Conservation (phyloP, 1,140 invertebrate species). For the Mylabris phalerata region DNA sequence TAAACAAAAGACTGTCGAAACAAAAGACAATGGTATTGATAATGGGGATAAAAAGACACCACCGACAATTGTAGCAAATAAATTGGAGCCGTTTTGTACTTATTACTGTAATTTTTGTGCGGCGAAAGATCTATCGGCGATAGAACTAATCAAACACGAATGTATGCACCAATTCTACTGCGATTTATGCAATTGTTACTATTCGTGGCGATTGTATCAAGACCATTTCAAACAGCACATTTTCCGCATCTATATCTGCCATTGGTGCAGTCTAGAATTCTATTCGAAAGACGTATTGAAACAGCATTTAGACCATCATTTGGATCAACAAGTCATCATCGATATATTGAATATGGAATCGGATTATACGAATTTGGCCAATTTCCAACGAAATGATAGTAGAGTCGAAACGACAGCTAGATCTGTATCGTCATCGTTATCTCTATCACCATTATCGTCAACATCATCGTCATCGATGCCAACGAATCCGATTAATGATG, state of each 20-base stretch:
- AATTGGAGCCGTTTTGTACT: too few species aligned
- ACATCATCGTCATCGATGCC: neutral
- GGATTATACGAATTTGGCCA: constrained; percentile 1
- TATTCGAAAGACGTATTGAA: neutral
- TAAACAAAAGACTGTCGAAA: too few species aligned
- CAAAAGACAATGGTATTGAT: too few species aligned
- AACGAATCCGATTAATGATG: neutral
- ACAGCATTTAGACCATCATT: constrained; percentile 1
- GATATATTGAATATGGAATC: constrained; percentile 5
- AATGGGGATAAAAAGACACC: too few species aligned
- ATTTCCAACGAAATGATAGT: neutral
- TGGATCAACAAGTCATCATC: constrained; percentile 6
- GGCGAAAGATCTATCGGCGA: neutral
- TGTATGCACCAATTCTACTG: constrained; percentile 1
- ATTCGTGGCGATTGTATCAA: neutral
- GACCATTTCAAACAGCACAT: constrained; percentile 1
- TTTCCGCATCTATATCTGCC: neutral
- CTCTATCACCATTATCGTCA: too few species aligned
- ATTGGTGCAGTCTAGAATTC: constrained; percentile 4
- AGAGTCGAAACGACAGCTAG: too few species aligned
- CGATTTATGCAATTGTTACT: neutral
- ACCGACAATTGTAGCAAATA: too few species aligned
- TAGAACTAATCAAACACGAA: neutral
- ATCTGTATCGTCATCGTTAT: too few species aligned
- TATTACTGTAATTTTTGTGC: constrained; percentile 5